Evolutionary conservation across 2,797 vertebrate species (phyloP), one percentile per base, ranked within the genome.

Genomic region (Euphonia xanthogaster): DNA sequence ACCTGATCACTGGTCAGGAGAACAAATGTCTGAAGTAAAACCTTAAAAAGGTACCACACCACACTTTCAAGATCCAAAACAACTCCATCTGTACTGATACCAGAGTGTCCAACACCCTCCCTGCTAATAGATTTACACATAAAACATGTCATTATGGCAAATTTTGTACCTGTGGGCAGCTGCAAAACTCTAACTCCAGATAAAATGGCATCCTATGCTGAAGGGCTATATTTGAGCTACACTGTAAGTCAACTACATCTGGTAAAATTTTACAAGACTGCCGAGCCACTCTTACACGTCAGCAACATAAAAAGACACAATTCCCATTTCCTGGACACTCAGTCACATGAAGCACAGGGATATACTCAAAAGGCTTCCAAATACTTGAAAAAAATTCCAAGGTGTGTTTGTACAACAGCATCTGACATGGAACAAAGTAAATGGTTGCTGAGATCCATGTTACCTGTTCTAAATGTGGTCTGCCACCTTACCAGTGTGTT

Each of bases 401-500:
- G 7, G 28, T 30, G n/a, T 25, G 15, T 63, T 90, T 85, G 33
- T 48, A 16, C 23, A 62, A 40, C 15, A 60, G 37, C 19, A 72
- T 20, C 39, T 42, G 77, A 63, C 13, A 21, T 0, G 6, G 13
- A 78, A 45, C 5, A 1, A 35, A 65, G 19, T 23, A 25, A 68
- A 70, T 23, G 2, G 0, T n/a, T 65, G 20, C 80, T 33, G 44
- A 67, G 40, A 71, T n/a, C 71, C 10, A 4, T 0, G 4, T 12
- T 40, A 31, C 24, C 68, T 60, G 27, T 20, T 74, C 40, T 50
- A 42, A 39, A 31, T 14, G 31, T 3, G 6, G 12, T 27, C 44
- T 68, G 31, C 21, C 44, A 28, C 71, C 57, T 63, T 13, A 33
- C 23, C 28, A 19, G 5, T 9, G 33, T 14, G 60, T 37, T 57